Evolutionary conservation across 2,113 vertebrate genomes (phyloP), one percentile per base, ranked within the genome.

Genomic region (Syrrhaptes paradoxus): DNA sequence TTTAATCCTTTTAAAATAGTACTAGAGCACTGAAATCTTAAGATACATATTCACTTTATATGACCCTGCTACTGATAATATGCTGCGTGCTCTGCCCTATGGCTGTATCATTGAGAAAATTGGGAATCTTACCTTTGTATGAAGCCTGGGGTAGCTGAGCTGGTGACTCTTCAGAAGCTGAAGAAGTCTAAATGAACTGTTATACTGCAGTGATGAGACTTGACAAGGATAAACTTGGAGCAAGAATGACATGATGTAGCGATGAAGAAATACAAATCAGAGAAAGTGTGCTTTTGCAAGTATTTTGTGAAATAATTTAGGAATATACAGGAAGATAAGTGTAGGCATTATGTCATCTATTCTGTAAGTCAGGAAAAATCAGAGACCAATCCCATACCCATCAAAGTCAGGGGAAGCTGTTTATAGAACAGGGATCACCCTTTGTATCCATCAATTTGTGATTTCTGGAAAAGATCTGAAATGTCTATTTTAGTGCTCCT

Each of bases 291-390:
- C 15, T 2, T 61, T 51, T 84, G 32, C 10, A 45, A 46, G 9
- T 80, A 31, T 52, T 85, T 57, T 31, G 11, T 58, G 12, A 70
- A 65, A 38, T 29, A 45, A 11, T 28, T 65, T 49, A 43, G 29
- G 46, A 77, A 67, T 28, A 22, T 52, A 26, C 2, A 66, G 36
- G 34, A 51, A 75, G 66, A 62, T 77, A 61, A 85, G 24, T 2
- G 0, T 48, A 65, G 36, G 11, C 25, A 8, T 76, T 38, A 5
- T 46, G 9, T 48, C 7, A 0, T 71, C 43, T 41, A 0, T 43
- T 76, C 13, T 24, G 6, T 43, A 36, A 72, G 9, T 57, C 1
- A 2, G 18, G n/a, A 65, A 77, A 55, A 55, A 41, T 19, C 34
- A 32, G 68, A 71, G 18, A 57, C 19, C 4, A 26, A 31, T 41